Base-by-base conservation (phyloP, 2,113 vertebrate genomes). In the Herpailurus yagouaroundi region DNA sequence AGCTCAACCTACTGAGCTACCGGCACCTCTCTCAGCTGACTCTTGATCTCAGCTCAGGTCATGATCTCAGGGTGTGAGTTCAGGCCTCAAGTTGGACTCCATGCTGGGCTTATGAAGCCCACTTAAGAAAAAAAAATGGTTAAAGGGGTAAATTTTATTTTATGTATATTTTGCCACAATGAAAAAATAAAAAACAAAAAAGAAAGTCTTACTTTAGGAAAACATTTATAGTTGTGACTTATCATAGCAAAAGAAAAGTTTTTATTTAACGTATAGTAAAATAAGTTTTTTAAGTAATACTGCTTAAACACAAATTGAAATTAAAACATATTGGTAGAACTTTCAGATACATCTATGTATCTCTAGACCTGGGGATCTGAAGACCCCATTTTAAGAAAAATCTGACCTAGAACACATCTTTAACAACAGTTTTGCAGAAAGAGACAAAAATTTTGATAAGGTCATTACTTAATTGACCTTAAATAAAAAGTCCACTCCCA, bases 401-500 rank as follows among this genome's bases (percentile, higher is more conserved):
- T 79, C 52, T 94, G 69, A 89, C 57, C 79, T n/a, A 86, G 41
- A 89, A 74, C 45, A 23, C n/a, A 74, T 91, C 9, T 88, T 81
- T 80, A 80, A 41, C 29, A 86, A 69, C 41, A 63, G 14, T 60
- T 82, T 86, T 92, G 18, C 55, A 84, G 41, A 33, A 96, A 52
- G 50, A 91, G 76, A 60, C 1, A 83, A 93, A 93, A 96, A 63
- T 3, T 10, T 94, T 79, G 50, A 74, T 63, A 80, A 38, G 41
- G 16, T 91, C 7, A 10, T 89, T 94, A 74, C 9, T 74, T 94
- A 94, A 69, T 27, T 76, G 50, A 84, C 19, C 19, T 95, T 92
- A 94, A 89, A 55, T 95, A 66, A 93, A 97, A 92, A 12, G 16
- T 68, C n/a, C 41, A 90, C 74, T 90, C 41, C 74, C 88, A 90